Percentiles rank a stretch among this genome's conserved stretches.
phyloP scores from a whole-genome alignment of 2,888 invertebrate species.

The Nomada fabriciana region DNA sequence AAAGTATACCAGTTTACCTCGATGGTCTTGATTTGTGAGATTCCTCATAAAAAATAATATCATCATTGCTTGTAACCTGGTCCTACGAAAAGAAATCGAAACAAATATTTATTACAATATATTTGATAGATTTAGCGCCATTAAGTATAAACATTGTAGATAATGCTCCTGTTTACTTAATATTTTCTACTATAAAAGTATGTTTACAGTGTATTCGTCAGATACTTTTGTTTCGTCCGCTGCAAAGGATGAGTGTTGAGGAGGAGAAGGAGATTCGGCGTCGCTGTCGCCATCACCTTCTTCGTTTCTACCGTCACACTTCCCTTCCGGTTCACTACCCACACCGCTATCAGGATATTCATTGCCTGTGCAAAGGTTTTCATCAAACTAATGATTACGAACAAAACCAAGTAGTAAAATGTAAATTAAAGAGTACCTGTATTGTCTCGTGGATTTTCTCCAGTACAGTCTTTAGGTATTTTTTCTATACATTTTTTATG shows the following conservation, averaged over 20 bases:
- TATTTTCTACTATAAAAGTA: conserved; percentile 24
- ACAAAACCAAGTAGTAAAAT: conserved; percentile 15
- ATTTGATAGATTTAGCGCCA: conserved; percentile 10
- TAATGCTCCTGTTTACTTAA: conserved; percentile 8
- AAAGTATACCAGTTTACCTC: conserved; percentile 72
- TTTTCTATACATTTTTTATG: conserved; percentile 97
- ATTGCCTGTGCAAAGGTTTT: conserved; percentile 75
- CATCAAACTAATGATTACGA: neutral
- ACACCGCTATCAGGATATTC: conserved; percentile 86
- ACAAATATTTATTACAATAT: conserved; percentile 28
- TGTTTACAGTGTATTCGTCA: conserved; percentile 79
- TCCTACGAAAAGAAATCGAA: conserved; percentile 72
- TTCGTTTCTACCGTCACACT: conserved; percentile 85
- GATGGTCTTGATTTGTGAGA: conserved; percentile 80
- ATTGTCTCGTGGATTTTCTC: conserved; percentile 88
- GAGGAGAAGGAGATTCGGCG: conserved; percentile 80
- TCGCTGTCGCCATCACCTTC: conserved; percentile 88
- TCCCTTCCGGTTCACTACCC: conserved; percentile 85
- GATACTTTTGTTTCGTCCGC: conserved; percentile 84
- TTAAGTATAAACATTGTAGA: conserved; percentile 21
- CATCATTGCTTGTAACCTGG: conserved; percentile 77
- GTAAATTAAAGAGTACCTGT: conserved; percentile 79
- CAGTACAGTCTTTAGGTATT: conserved; percentile 95
- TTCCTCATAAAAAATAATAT: conserved; percentile 77
- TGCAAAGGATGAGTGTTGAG: conserved; percentile 67